Conservation (phyloP, 1,140 invertebrate genomes). For the Drosophila ambigua region DNA sequence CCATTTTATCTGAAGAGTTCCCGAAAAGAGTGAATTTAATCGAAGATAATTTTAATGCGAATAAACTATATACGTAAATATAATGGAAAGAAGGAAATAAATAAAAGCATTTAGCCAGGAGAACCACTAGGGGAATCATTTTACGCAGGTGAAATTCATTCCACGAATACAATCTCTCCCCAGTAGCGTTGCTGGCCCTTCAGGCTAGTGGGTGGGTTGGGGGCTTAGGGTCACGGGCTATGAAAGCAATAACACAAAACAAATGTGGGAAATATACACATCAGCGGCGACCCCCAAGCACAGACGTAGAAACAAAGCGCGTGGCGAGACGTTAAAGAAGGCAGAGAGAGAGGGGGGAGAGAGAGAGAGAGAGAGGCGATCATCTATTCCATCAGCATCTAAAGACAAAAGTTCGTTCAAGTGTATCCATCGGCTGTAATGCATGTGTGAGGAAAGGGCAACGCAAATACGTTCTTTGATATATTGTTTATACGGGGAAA, state of each 20-base stretch:
- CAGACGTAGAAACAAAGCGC: no score
- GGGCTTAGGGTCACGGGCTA: not conserved
- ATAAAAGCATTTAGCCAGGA: not conserved
- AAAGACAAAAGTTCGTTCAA: constrained; percentile 38
- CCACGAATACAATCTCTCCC: not conserved
- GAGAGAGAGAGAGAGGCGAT: no score
- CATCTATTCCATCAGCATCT: no score
- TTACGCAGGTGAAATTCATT: no score
- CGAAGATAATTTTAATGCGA: no score
- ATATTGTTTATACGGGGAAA: constrained; percentile 43
- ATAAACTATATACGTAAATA: not conserved
- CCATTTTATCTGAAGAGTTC: no score
- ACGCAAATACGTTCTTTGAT: constrained; percentile 25
- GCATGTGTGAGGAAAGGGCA: not conserved
- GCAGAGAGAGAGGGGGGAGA: no score
- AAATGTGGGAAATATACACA: constrained; percentile 42
- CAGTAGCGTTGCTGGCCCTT: no score
- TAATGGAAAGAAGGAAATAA: not conserved
- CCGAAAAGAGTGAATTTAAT: no score
- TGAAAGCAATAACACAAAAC: constrained; percentile 39
- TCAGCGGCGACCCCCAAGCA: not conserved
- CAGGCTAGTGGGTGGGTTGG: not conserved
- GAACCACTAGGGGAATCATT: no score
- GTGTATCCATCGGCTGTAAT: constrained; percentile 9
- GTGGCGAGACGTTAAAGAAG: no score